phyloP scores from a whole-genome alignment of 2,888 invertebrate species.

The Cetonia aurata region DNA sequence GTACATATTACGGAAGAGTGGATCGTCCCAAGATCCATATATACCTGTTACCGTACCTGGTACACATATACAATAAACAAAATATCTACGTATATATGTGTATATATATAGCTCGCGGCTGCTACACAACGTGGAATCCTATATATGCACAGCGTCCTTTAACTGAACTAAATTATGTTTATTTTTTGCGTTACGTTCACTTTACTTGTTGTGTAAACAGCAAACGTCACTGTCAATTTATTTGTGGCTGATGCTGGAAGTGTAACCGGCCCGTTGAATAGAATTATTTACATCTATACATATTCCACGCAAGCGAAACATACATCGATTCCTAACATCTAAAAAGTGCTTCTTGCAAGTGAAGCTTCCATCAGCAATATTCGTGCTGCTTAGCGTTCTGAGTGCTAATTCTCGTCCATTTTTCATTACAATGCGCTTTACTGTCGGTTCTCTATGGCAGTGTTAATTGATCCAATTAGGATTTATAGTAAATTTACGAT shows the following conservation, averaged over 20 bases:
- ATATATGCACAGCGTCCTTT: conserved; percentile 24
- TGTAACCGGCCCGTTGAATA: background rate
- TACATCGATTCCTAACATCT: background rate
- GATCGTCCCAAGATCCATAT: conserved; percentile 45
- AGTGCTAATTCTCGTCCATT: conserved; percentile 35
- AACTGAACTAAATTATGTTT: conserved; percentile 40
- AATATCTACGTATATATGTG: conserved; percentile 7
- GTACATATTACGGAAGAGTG: conserved; percentile 53
- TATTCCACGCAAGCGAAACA: no score
- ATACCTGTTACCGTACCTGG: conserved; percentile 52
- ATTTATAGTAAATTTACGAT: conserved; percentile 30
- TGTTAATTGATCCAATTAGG: conserved; percentile 36
- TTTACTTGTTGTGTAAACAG: conserved; percentile 45
- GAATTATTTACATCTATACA: no score
- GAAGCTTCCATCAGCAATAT: background rate
- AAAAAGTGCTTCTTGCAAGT: background rate
- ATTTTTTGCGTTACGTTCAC: conserved; percentile 31
- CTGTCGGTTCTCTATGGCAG: conserved; percentile 13
- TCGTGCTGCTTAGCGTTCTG: conserved; percentile 3
- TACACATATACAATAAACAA: conserved; percentile 45
- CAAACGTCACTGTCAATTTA: conserved; percentile 43
- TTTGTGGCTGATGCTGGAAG: conserved; percentile 19
- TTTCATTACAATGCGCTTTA: conserved; percentile 26
- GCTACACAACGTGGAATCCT: conserved; percentile 6
- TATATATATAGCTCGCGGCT: background rate